Base-by-base conservation (phyloP, 2,113 vertebrate species). In the Sceloporus tristichus region DNA sequence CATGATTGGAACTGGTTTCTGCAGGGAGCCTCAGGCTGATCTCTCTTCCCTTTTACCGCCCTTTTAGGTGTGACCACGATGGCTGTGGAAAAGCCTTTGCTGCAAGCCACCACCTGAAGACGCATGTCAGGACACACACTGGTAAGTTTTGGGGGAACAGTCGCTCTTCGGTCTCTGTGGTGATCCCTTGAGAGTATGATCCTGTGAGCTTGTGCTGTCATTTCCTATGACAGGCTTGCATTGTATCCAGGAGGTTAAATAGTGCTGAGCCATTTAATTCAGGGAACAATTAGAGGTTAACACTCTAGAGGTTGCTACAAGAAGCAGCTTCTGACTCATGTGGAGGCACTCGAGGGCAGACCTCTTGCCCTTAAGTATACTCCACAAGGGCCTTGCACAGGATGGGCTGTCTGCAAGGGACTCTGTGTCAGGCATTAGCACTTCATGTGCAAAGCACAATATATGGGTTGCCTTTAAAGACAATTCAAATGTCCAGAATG, bases 51-150 rank as follows among this genome's bases (percentile, higher is more conserved):
- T 94, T 88, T 68, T 93, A 65, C 92, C 84, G 94, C n/a, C 19
- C 87, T 83, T 86, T 48, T 92, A 99, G 99, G 93, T 99, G 99
- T 95, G 99, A 99, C 94, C 99, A 99, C 11, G 98, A 98, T 90
- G 99, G 99, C 91, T 99, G 99, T 95, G 99, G 98, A 82, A 99
- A 99, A 95, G 98, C 99, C 84, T 99, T 99, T 95, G 98, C 99
- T 93, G 99, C 98, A 81, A 99, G 99, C 96, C 99, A 99, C 96
- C 99, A 99, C 95, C 98, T 99, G 91, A 99, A 99, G 97, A 99
- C 98, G 54, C 99, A 99, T 3, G 98, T 98, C 93, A 98, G 99
- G 90, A 99, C 98, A 87, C 99, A 99, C 95, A 99, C 98, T 95
- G 99, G 99, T 99, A 95, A 96, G 96, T 18, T 4, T 94, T 42